These are phyloP conservation scores for Ptyas mucosa DNA, from an alignment of 2,113 vertebrate species.

Conservation along the genomic window DNA sequence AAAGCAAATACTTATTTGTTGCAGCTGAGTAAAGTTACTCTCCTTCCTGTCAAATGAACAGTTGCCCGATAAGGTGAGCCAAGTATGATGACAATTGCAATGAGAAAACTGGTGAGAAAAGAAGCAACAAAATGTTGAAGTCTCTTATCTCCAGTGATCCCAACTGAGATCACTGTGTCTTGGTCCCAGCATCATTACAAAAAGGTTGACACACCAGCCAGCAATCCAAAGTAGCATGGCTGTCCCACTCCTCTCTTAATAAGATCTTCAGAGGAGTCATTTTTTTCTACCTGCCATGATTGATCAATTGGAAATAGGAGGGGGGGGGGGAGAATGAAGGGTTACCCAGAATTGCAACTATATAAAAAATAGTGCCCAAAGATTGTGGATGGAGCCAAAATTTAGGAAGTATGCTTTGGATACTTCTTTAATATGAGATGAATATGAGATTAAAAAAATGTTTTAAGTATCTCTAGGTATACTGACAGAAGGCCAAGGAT, in stretches of 20 bases:
- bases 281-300: neutral
- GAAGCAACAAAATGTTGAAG: neutral
- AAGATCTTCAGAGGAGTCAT: neutral
- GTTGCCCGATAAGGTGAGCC: neutral
- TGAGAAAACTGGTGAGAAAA: neutral
- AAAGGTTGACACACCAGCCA: neutral
- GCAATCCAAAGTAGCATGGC: neutral
- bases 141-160: neutral
- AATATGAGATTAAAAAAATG: neutral
- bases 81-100: neutral
- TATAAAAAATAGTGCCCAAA: neutral
- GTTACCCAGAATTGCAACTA: neutral
- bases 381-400: neutral
- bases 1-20: neutral
- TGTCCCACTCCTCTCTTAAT: neutral
- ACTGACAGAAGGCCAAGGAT: neutral
- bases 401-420: neutral
- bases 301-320: neutral
- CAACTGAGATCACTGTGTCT: neutral
- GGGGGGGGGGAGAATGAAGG: neutral
- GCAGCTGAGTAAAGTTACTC: neutral
- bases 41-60: neutral
- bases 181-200: neutral
- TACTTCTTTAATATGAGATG: neutral
- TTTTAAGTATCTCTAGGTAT: neutral